Percentiles rank a stretch among this genome's conserved stretches.
phyloP scores from a whole-genome alignment of 2,113 vertebrate genomes.

The Eonycteris spelaea region DNA sequence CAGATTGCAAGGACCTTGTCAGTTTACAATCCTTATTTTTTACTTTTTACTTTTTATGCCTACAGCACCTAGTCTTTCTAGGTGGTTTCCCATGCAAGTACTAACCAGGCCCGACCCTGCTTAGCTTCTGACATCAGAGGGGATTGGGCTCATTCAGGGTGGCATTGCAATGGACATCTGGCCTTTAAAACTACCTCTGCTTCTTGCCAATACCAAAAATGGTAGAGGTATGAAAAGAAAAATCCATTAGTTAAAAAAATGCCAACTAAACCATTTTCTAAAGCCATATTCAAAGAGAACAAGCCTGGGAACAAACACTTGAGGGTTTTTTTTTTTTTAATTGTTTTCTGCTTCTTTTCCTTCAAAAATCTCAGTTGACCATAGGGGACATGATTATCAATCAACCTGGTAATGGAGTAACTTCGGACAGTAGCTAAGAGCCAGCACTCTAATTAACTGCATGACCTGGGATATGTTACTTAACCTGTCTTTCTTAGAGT shows the following conservation, averaged over 20 bases:
- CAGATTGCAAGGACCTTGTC: too few relatives aligned
- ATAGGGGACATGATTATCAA: not conserved
- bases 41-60: too few relatives aligned
- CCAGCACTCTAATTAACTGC: not conserved
- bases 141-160: too few relatives aligned
- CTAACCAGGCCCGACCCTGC: too few relatives aligned
- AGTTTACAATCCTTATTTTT: too few relatives aligned
- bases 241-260: not conserved
- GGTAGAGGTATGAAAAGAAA: not conserved
- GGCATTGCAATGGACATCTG: too few relatives aligned
- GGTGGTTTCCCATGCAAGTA: too few relatives aligned
- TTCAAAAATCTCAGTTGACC: constrained; percentile 21
- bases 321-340: not conserved
- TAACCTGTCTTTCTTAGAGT: not conserved
- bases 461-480: not conserved
- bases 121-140: too few relatives aligned
- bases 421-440: not conserved
- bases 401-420: not conserved
- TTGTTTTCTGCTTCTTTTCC: not conserved
- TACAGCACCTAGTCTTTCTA: too few relatives aligned
- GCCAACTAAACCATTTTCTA: not conserved
- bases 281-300: not conserved
- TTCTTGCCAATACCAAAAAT: not conserved
- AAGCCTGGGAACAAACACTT: not conserved
- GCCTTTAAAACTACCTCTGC: not conserved